Base-by-base conservation (phyloP, 2,113 vertebrate species). In the Nematolebias whitei region DNA sequence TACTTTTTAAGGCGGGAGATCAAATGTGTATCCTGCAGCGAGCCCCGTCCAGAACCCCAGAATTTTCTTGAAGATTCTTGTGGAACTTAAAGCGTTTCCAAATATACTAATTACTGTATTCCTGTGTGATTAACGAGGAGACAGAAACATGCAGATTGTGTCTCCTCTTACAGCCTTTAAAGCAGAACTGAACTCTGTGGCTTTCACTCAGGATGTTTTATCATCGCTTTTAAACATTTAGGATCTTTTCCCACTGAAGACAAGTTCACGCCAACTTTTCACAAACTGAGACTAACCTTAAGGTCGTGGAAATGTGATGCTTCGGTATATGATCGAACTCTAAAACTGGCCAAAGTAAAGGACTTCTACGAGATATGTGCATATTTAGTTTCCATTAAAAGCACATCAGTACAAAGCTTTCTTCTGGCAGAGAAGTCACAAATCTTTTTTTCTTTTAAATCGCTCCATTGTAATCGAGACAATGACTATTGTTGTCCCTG, bases 91-190 rank as follows among this genome's bases (percentile, higher is more conserved):
- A 47, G 40, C 57, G 43, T 72, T 56, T 75, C 56, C 32, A 70
- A 64, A 74, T 16, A 44, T 22, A 74, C 20, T 53, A 44, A 74
- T 71, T 20, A 38, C 52, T 38, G 52, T 41, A 18, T 71, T 61
- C 50, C 65, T 63, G 2, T 32, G 12, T 68, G 44, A 68, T 66
- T 66, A 59, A 66, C 32, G 14, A 23, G 0, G 5, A 58, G 19
- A 24, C 11, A 32, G 45, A 68, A 53, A 59, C 8, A 18, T 58
- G 23, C 19, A 53, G 40, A 62, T 39, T 23, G n/a, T 62, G 51
- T 40, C 29, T 20, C 40, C 12, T 48, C 1, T 26, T 19, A 7
- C 7, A 13, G 39, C 23, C 0, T 44, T 45, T n/a, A 79, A 69
- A 40, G 44, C 23, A 53, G 20, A 54, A 61, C 26, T 40, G 44